These are phyloP conservation scores for Barnardius zonarius DNA, from an alignment of 2,113 vertebrate genomes.

Conservation along the genomic window DNA sequence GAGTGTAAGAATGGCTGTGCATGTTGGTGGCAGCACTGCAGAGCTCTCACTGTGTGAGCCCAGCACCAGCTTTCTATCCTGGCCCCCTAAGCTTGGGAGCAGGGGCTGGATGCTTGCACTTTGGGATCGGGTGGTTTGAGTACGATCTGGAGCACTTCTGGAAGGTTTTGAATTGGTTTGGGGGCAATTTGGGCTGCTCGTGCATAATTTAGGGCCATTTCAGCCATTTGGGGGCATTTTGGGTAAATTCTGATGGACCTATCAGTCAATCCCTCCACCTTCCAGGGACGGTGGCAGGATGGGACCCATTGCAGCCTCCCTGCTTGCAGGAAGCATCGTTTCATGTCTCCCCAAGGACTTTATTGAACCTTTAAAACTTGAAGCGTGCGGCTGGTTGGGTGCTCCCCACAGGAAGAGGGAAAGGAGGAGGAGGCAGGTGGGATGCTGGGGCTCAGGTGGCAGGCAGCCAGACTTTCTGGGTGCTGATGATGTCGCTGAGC, in stretches of 20 bases:
- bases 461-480: slow-evolving; percentile 83
- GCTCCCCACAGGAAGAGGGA: not conserved
- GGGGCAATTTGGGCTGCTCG: no score
- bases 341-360: not conserved
- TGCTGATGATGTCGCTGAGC: slow-evolving; percentile 86
- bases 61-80: not conserved
- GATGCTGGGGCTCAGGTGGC: slow-evolving; percentile 64
- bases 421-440: not conserved
- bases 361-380: slow-evolving; percentile 13
- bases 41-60: not conserved
- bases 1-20: not conserved
- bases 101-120: not conserved
- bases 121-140: no score
- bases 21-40: not conserved
- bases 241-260: not conserved
- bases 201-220: not conserved
- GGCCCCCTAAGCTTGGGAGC: not conserved
- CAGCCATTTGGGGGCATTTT: not conserved
- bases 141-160: no score
- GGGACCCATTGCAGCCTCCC: not conserved
- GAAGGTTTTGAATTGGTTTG: not conserved
- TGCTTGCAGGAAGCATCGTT: rapidly evolving
- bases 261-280: not conserved
- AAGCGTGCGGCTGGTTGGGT: rapidly evolving
- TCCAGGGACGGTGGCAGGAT: not conserved